Conservation (phyloP, 1,140 invertebrate species). For the Parasteatoda tepidariorum region DNA sequence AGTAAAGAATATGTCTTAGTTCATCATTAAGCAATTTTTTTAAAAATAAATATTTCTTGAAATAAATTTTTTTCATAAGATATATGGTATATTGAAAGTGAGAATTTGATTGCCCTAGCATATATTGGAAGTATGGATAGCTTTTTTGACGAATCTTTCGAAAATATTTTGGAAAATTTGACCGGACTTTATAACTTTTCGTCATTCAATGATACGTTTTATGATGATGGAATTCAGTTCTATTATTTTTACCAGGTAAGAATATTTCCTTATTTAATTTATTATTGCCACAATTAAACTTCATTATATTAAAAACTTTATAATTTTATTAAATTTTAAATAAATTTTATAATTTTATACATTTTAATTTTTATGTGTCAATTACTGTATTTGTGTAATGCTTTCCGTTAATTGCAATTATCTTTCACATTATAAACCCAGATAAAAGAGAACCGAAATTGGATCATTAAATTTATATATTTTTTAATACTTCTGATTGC, state of each 20-base stretch:
- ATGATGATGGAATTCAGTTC: constrained; percentile 38
- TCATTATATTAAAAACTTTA: too few species aligned
- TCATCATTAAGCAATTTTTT: not conserved
- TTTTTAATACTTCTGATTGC: too few species aligned
- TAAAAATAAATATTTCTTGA: not conserved
- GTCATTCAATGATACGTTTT: constrained; percentile 3
- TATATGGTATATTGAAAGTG: not conserved
- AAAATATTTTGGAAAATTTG: not conserved
- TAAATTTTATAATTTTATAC: too few species aligned
- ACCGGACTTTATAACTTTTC: constrained; percentile 4
- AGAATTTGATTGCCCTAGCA: not conserved
- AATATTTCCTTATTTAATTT: too few species aligned
- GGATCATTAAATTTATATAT: too few species aligned
- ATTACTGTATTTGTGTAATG: too few species aligned
- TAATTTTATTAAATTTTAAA: too few species aligned
- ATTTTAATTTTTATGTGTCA: too few species aligned
- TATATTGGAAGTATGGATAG: constrained; percentile 22
- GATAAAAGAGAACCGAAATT: too few species aligned
- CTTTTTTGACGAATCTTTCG: constrained; percentile 19
- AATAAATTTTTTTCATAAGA: not conserved
- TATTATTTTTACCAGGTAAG: constrained; percentile 42
- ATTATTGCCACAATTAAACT: too few species aligned
- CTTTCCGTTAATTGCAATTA: too few species aligned
- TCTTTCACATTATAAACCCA: too few species aligned
- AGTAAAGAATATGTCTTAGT: not conserved